These are phyloP conservation scores for Ailurus styani DNA, from an alignment of 2,113 vertebrate genomes.

Conservation along the genomic window DNA sequence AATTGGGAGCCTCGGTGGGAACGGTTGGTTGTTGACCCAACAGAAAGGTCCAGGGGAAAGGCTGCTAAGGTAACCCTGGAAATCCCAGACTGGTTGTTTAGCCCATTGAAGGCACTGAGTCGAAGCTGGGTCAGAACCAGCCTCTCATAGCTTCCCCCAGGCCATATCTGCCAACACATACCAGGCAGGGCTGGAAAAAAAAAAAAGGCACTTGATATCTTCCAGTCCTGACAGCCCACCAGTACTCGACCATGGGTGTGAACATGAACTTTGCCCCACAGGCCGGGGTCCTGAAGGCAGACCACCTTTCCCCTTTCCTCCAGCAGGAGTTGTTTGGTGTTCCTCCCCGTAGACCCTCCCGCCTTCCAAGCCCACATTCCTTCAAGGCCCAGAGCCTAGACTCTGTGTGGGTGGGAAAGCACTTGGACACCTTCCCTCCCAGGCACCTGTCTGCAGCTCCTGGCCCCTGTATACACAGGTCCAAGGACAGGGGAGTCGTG, in stretches of 20 bases:
- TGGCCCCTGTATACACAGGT: neutral
- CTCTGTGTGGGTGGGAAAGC: neutral
- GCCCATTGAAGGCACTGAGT: neutral
- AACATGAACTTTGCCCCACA: neutral
- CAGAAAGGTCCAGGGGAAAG: neutral
- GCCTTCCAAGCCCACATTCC: neutral
- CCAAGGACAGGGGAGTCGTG: neutral
- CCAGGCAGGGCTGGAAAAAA: accelerated
- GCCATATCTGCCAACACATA: accelerated
- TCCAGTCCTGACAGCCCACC: too few relatives aligned
- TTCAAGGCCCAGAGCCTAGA: neutral
- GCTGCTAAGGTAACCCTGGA: neutral
- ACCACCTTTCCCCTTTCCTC: neutral
- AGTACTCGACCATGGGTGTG: neutral
- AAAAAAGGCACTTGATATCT: accelerated
- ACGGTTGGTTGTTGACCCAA: neutral
- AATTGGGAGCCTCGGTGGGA: neutral
- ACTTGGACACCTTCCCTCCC: too few relatives aligned
- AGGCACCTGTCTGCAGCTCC: neutral
- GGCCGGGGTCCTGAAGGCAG: neutral
- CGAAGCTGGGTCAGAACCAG: neutral
- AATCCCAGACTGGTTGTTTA: neutral
- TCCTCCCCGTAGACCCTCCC: neutral
- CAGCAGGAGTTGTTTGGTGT: neutral
- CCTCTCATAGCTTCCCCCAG: neutral